These are phyloP conservation scores for Luscinia megarhynchos DNA, from an alignment of 2,797 vertebrate genomes.

Conservation along the genomic window DNA sequence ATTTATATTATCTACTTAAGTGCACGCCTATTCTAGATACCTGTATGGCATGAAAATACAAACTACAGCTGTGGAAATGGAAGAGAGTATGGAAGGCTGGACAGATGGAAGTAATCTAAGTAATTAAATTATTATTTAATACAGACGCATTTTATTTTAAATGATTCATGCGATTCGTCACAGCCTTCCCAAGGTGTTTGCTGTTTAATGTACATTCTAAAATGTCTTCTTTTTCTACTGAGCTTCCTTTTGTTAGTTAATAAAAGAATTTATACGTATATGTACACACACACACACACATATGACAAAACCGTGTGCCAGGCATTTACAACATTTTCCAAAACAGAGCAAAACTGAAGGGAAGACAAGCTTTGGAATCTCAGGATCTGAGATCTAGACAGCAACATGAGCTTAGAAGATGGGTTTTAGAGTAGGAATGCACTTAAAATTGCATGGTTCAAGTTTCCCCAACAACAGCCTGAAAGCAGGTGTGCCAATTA, in stretches of 20 bases:
- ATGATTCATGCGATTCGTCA: not conserved
- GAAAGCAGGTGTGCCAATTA: slow-evolving; percentile 56
- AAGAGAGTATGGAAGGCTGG: not conserved
- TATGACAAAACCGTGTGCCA: not conserved
- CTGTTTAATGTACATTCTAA: not conserved
- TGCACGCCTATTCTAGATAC: not conserved
- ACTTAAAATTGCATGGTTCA: not conserved
- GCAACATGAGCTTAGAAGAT: not conserved
- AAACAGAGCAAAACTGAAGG: not conserved
- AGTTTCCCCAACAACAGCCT: slow-evolving; percentile 36
- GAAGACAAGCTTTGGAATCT: not conserved
- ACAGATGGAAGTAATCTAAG: not conserved
- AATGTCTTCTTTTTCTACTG: not conserved
- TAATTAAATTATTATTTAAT: not conserved
- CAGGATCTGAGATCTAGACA: not conserved
- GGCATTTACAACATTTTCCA: not conserved
- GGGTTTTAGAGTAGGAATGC: not conserved
- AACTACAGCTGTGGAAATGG: not conserved
- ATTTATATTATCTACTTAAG: not conserved
- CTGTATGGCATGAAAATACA: not conserved
- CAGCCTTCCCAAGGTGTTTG: not conserved
- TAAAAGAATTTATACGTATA: not conserved
- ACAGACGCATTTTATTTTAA: not conserved
- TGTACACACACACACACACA: not conserved
- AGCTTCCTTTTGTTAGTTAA: not conserved